Conservation (phyloP, 2,113 vertebrate species). For the Aphelocoma coerulescens region DNA sequence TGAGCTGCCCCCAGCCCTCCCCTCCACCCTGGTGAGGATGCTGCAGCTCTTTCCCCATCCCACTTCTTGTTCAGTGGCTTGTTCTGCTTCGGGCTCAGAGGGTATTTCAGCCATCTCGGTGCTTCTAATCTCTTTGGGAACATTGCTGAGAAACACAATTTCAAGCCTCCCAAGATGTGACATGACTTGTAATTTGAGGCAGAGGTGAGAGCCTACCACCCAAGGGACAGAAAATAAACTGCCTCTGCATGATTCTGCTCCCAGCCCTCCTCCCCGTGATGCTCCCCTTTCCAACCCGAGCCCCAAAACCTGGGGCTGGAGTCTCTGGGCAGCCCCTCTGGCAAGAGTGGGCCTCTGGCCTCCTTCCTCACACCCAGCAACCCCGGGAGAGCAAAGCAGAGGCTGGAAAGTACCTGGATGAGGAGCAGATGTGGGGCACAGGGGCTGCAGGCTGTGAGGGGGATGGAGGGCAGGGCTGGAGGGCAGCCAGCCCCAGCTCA, state of each 20-base stretch:
- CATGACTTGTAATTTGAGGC: constrained; percentile 33
- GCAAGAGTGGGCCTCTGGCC: background rate
- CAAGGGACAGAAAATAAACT: constrained; percentile 1
- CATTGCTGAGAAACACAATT: constrained; percentile 58
- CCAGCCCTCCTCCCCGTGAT: rapidly evolving
- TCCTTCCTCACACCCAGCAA: background rate
- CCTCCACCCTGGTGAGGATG: background rate
- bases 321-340: background rate
- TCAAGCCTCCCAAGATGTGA: constrained; percentile 44
- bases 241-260: rapidly evolving
- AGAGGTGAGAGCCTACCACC: constrained; percentile 20
- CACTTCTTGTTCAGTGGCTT: background rate
- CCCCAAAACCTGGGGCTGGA: background rate
- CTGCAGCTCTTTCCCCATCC: background rate
- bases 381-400: background rate
- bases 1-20: background rate
- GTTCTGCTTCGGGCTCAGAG: background rate
- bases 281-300: rapidly evolving
- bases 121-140: constrained; percentile 44
- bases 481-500: background rate
- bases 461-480: background rate
- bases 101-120: constrained; percentile 17
- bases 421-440: rapidly evolving
- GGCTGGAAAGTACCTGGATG: background rate
- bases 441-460: background rate